Conservation (phyloP, 2,888 invertebrate genomes). For the Perizoma flavofasciatum region DNA sequence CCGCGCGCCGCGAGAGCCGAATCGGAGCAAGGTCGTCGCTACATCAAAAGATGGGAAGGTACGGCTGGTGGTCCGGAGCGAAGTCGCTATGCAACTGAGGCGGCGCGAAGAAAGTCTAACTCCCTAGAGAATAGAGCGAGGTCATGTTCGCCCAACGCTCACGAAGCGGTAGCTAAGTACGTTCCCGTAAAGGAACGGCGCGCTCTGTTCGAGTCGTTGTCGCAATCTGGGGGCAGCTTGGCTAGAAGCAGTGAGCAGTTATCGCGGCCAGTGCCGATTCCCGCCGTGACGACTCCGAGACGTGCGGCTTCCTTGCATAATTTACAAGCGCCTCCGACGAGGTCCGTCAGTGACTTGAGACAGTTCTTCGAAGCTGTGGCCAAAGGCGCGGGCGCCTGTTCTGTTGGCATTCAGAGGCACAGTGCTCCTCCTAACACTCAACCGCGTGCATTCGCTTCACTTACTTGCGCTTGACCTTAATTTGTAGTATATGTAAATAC, state of each 20-base stretch:
- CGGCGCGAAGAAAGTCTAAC: conserved; percentile 73
- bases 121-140: conserved; percentile 72
- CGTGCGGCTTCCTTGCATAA: conserved; percentile 88
- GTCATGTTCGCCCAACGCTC: conserved; percentile 76
- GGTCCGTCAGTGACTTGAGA: conserved; percentile 87
- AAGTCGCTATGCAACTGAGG: conserved; percentile 70
- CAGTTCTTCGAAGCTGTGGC: conserved; percentile 87
- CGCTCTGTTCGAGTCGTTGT: conserved; percentile 88
- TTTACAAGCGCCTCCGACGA: conserved; percentile 79
- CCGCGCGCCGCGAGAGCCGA: conserved; percentile 73
- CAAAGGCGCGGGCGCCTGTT: conserved; percentile 65
- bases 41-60: conserved; percentile 77
- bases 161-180: conserved; percentile 83
- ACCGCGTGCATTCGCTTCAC: conserved; percentile 70
- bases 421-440: conserved; percentile 66
- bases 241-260: conserved; percentile 87
- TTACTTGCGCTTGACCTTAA: conserved; percentile 68
- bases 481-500: conserved; percentile 60
- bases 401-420: conserved; percentile 59
- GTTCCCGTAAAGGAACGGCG: conserved; percentile 89
- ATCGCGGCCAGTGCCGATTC: conserved; percentile 58
- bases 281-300: conserved; percentile 77
- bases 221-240: conserved; percentile 84
- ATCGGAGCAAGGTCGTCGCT: conserved; percentile 72
- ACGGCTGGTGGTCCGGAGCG: conserved; percentile 70